These are phyloP conservation scores for Melinopterus prodromus DNA, from an alignment of 2,888 invertebrate species.

Conservation along the genomic window DNA sequence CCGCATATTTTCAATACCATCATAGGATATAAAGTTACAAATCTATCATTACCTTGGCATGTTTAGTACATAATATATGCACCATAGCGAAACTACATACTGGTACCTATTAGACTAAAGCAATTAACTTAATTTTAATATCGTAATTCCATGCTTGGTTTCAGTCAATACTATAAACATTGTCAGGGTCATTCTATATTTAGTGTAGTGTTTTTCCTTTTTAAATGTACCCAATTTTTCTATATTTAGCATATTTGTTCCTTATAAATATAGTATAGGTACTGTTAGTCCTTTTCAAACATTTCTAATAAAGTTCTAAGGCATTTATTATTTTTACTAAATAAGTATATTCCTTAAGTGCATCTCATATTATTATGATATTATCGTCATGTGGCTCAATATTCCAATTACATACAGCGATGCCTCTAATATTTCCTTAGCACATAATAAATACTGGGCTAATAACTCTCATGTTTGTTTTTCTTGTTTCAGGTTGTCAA, in stretches of 20 bases:
- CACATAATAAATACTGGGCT: neutral
- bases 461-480: neutral
- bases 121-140: neutral
- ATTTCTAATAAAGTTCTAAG: too few species aligned
- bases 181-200: neutral
- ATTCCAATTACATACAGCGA: too few species aligned
- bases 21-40: neutral
- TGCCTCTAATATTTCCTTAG: constrained; percentile 13
- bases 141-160: neutral
- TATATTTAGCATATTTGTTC: too few species aligned
- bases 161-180: neutral
- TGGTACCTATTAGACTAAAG: neutral
- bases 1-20: neutral
- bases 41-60: neutral
- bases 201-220: neutral
- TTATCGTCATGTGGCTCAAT: too few species aligned
- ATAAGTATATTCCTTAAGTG: too few species aligned
- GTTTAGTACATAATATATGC: neutral
- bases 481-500: constrained; percentile 66
- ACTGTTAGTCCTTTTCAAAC: too few species aligned
- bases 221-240: too few species aligned
- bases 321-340: too few species aligned
- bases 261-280: too few species aligned
- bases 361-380: too few species aligned
- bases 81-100: neutral